These are phyloP conservation scores for Autographa pulchrina DNA, from an alignment of 2,888 invertebrate genomes.

Conservation along the genomic window DNA sequence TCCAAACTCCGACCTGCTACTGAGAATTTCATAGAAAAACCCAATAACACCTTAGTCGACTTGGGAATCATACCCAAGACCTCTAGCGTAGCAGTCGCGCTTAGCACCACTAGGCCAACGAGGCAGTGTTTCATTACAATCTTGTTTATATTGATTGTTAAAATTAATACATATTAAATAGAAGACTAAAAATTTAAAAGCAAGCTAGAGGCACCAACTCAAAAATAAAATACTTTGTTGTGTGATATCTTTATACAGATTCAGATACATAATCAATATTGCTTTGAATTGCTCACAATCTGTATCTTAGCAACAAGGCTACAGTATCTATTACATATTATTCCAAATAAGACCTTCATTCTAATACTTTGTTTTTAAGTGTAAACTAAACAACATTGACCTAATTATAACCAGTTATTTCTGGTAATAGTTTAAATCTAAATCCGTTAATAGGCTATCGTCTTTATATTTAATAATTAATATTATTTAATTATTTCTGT, in stretches of 20 bases:
- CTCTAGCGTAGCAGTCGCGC: too few relatives aligned
- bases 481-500: background rate
- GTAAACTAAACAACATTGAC: slow-evolving; percentile 5
- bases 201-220: too few relatives aligned
- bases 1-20: too few relatives aligned
- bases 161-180: too few relatives aligned
- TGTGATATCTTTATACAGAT: background rate
- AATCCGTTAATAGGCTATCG: background rate
- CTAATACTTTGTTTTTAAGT: background rate
- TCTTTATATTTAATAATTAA: background rate
- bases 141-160: too few relatives aligned
- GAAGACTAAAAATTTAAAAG: too few relatives aligned
- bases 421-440: background rate
- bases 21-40: too few relatives aligned
- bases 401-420: slow-evolving; percentile 1
- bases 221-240: too few relatives aligned
- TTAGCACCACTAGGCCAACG: too few relatives aligned
- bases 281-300: background rate
- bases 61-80: too few relatives aligned
- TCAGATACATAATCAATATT: background rate
- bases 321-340: background rate
- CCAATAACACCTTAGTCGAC: too few relatives aligned
- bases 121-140: too few relatives aligned
- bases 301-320: slow-evolving; percentile 1
- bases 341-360: slow-evolving; percentile 5